A percentile compares a stretch with the other conserved stretches of the same genome.
Evolutionary conservation across 2,797 vertebrate species (phyloP).

Genomic region (Nannoperca obscura): DNA sequence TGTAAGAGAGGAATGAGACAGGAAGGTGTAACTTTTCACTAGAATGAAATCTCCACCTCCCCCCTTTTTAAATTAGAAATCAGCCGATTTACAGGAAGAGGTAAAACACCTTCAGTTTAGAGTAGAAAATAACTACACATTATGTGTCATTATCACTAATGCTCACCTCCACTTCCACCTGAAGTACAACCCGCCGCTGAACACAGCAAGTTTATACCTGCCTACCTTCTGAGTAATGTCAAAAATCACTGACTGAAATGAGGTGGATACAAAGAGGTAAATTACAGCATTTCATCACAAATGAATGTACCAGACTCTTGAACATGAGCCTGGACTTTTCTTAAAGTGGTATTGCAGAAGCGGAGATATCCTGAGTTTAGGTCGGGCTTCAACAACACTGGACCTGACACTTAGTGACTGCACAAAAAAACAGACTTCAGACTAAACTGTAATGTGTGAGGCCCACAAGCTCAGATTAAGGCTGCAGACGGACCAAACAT

Average conservation of each 20-base stretch:
- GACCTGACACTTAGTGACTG: too few species aligned
- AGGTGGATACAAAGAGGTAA: conserved; percentile 20
- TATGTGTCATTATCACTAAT: conserved; percentile 30
- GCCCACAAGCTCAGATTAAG: conserved; percentile 21
- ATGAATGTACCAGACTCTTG: not conserved
- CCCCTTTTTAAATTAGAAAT: conserved; percentile 43
- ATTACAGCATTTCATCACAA: conserved; percentile 29
- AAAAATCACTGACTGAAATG: not conserved
- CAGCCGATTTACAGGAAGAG: conserved; percentile 38
- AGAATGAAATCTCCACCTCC: conserved; percentile 3
- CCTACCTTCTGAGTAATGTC: conserved; percentile 22
- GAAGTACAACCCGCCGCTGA: conserved; percentile 10
- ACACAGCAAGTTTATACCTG: conserved; percentile 26
- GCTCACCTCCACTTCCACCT: conserved; percentile 22
- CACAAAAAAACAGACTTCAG: too few species aligned
- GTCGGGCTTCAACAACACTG: not conserved
- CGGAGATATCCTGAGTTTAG: not conserved
- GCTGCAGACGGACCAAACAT: conserved; percentile 17
- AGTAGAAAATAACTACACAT: conserved; percentile 2
- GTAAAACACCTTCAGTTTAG: conserved; percentile 8
- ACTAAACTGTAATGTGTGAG: conserved; percentile 47
- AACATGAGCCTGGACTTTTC: not conserved
- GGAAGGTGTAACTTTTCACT: conserved; percentile 26
- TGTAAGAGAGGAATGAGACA: not conserved
- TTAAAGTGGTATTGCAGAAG: not conserved